phyloP scores from a whole-genome alignment of 2,888 invertebrate species.

The Eupithecia subumbrata region DNA sequence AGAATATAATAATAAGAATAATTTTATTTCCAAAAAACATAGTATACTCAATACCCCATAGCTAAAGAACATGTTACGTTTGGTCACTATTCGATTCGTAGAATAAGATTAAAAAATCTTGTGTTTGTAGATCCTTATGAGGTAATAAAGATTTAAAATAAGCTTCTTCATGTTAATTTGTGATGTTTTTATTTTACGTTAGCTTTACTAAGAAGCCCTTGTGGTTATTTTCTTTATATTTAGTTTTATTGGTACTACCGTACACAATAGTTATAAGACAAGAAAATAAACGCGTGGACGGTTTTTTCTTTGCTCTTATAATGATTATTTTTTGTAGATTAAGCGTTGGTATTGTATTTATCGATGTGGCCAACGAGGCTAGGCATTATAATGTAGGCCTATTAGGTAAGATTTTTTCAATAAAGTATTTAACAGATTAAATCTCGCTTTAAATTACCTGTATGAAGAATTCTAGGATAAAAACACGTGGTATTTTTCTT shows the following conservation, averaged over 20 bases:
- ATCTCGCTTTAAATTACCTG: neutral
- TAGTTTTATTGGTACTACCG: neutral
- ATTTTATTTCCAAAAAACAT: conserved; percentile 4
- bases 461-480: neutral
- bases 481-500: too few species aligned
- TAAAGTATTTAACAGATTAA: neutral
- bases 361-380: neutral
- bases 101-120: conserved; percentile 5
- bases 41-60: neutral
- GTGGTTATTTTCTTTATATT: neutral
- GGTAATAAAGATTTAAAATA: conserved; percentile 4
- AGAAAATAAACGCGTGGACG: neutral
- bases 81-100: neutral
- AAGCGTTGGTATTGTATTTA: neutral
- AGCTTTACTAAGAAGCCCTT: neutral
- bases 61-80: neutral
- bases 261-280: neutral
- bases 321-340: neutral
- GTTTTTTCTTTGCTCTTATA: neutral
- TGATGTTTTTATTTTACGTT: conserved; percentile 19
- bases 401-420: conserved; percentile 3
- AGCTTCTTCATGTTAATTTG: conserved; percentile 29
- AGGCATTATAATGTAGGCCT: neutral
- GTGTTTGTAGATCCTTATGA: conserved; percentile 1
- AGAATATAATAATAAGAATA: conserved; percentile 2